Conservation (phyloP, 2,113 vertebrate genomes). For the Ailuropoda melanoleuca region DNA sequence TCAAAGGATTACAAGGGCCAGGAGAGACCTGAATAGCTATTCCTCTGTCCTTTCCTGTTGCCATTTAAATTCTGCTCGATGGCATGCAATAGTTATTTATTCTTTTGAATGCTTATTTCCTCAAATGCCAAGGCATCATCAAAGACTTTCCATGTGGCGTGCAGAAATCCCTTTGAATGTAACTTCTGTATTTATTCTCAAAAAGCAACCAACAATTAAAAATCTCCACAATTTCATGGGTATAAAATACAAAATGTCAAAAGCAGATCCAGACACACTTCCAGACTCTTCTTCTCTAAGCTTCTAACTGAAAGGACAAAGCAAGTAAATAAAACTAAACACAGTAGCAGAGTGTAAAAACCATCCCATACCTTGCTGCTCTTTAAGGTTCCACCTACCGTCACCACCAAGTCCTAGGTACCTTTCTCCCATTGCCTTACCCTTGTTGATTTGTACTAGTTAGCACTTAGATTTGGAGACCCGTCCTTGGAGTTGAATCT, state of each 20-base stretch:
- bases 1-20: constrained; percentile 56
- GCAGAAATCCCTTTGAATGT: constrained; percentile 45
- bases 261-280: constrained; percentile 32
- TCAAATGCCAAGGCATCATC: constrained; percentile 36
- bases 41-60: not conserved
- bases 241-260: constrained; percentile 48
- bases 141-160: constrained; percentile 38
- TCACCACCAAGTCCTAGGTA: not conserved
- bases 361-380: not conserved
- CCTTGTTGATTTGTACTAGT: not conserved
- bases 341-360: not conserved
- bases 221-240: constrained; percentile 19
- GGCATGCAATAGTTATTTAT: constrained; percentile 12
- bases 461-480: not conserved
- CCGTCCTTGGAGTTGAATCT: not conserved
- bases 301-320: constrained; percentile 39
- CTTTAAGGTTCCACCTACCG: not conserved
- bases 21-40: constrained; percentile 43
- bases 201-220: constrained; percentile 66
- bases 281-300: not conserved
- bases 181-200: constrained; percentile 54
- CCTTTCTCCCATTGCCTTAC: not conserved
- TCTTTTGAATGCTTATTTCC: constrained; percentile 24
- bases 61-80: constrained; percentile 46
- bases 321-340: not conserved